Evolutionary conservation across 2,797 vertebrate genomes (phyloP), one percentile per base, ranked within the genome.

Genomic region (Pangasius mekongensis): DNA sequence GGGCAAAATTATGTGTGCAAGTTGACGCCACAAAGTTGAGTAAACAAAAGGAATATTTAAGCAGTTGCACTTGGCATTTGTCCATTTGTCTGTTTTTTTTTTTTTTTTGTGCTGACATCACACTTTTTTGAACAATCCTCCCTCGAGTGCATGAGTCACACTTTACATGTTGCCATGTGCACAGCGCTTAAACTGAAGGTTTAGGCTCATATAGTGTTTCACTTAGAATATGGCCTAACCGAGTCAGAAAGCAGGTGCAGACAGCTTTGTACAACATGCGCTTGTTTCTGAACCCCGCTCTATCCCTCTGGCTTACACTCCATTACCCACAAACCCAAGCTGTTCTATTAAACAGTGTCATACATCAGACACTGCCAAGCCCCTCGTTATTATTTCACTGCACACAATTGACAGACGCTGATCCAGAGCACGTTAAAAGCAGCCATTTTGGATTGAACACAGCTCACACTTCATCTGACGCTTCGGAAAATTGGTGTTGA

Each of bases 401-500:
- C 87, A 87, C 89, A 93, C 89, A 92, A 92, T 89, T 93, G 92
- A 94, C 88, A 90, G 87, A 90, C 87, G 88, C 88, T 76, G 89
- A 73, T 89, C 83, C 64, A 84, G 62, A 27, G 90, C 43, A 71
- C 84, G 85, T 89, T 85, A 83, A 93, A 92, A 87, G 87, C 64
- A 36, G 90, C 18, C 18, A 88, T 93, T 82, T 73, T 54, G 89
- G 86, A 84, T 86, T 62, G 87, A 91, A 89, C 24, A 80, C 87
- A 16, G 39, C 90, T 89, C 91, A 92, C 89, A 43, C 90, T 91
- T 91, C 85, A 93, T 93, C 93, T 91, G 91, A 86, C 76, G 86
- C 78, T 3, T 14, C 13, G 87, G 77, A 91, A 94, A 95, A 95
- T 94, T 94, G 93, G 86, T 91, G 93, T 91, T 94, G 95, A 95